These are phyloP conservation scores for Andrena marginata DNA, from an alignment of 2,888 invertebrate genomes.

Conservation along the genomic window DNA sequence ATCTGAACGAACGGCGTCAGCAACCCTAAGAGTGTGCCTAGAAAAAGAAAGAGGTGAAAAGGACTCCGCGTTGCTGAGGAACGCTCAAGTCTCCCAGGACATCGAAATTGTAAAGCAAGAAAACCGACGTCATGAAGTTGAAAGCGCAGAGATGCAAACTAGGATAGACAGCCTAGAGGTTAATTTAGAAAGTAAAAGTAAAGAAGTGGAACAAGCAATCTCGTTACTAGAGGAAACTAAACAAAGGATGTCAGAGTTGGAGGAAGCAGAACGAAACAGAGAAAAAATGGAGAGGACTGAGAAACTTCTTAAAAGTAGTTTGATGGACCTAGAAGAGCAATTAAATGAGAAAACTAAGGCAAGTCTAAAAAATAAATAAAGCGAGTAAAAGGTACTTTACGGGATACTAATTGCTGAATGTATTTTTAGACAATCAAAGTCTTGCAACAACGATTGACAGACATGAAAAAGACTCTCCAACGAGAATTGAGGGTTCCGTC, in stretches of 20 bases:
- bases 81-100: slow-evolving; percentile 93
- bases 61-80: slow-evolving; percentile 90
- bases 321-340: slow-evolving; percentile 88
- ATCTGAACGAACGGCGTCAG: slow-evolving; percentile 75
- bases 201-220: slow-evolving; percentile 79
- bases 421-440: slow-evolving; percentile 92
- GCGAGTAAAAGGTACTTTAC: not conserved
- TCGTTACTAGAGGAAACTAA: slow-evolving; percentile 81
- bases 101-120: slow-evolving; percentile 92
- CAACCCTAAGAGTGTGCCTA: slow-evolving; percentile 74
- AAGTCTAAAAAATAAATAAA: slow-evolving; percentile 29
- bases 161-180: slow-evolving; percentile 87
- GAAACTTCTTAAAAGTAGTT: slow-evolving; percentile 85
- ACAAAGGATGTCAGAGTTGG: slow-evolving; percentile 84
- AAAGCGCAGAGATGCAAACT: slow-evolving; percentile 87
- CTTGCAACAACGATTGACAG: slow-evolving; percentile 94
- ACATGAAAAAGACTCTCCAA: slow-evolving; percentile 96
- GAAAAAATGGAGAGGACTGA: slow-evolving; percentile 84
- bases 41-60: slow-evolving; percentile 90
- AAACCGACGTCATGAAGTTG: slow-evolving; percentile 89
- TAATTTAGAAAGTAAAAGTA: slow-evolving; percentile 86
- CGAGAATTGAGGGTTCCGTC: slow-evolving; percentile 89
- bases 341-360: slow-evolving; percentile 89
- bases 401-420: slow-evolving; percentile 19
- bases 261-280: slow-evolving; percentile 85